Evolutionary conservation across 2,113 vertebrate genomes (phyloP).

Genomic region (Psittacula cyanocephala): DNA sequence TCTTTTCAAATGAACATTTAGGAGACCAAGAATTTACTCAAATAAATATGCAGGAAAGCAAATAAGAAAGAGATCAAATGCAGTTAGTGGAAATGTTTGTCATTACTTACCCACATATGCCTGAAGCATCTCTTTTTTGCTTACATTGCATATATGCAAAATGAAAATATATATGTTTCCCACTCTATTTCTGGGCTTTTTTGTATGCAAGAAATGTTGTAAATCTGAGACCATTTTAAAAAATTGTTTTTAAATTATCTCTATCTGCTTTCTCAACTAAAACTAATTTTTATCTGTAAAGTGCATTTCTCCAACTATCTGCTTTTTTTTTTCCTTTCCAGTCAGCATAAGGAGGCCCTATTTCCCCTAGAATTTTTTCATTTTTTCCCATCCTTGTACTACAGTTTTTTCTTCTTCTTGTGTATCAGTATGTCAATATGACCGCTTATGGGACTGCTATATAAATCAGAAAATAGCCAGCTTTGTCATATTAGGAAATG

Average conservation of each 20-base stretch:
- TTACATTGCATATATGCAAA: conserved; percentile 17
- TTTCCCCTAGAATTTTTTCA: not conserved
- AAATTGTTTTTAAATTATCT: not conserved
- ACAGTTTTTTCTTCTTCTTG: not conserved
- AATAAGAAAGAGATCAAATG: not conserved
- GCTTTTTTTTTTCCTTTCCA: not conserved
- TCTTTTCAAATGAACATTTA: not conserved
- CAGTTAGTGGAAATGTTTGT: not conserved
- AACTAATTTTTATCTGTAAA: conserved; percentile 22
- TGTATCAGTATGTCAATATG: not conserved
- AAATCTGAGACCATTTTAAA: not conserved
- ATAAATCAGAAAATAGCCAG: not conserved
- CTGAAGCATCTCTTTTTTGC: not conserved
- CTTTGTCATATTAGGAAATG: not conserved
- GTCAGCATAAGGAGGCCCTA: not conserved
- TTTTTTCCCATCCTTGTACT: not conserved
- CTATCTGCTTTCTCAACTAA: not conserved
- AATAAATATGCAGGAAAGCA: not conserved
- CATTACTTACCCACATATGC: not conserved
- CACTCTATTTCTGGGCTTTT: not conserved
- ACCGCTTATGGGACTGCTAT: not conserved
- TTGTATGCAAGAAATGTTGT: not conserved
- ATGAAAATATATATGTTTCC: not conserved
- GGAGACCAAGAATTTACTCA: not conserved
- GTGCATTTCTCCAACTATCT: not conserved